Percentiles rank a stretch among this genome's conserved stretches.
Evolutionary conservation across 2,888 invertebrate species (phyloP).

Genomic region (Drosophila setosimentum): DNA sequence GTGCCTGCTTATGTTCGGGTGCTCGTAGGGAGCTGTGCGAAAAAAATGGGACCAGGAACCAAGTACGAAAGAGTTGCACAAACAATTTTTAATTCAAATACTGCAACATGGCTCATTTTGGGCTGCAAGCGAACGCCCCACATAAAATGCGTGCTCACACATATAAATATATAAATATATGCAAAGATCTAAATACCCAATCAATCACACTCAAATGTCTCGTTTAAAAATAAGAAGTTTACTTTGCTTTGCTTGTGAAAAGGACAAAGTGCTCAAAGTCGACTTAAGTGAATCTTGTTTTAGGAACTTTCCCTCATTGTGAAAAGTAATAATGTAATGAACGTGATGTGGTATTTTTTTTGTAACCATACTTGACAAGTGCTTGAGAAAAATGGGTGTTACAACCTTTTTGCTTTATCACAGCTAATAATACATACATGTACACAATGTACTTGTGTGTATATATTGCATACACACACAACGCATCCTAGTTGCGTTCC

Average conservation of each 20-base stretch:
- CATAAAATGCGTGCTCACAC: constrained; percentile 52
- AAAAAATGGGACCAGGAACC: constrained; percentile 52
- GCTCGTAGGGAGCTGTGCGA: constrained; percentile 8
- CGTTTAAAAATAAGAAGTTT: constrained; percentile 39
- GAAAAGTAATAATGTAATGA: too few relatives aligned
- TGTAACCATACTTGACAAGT: neutral
- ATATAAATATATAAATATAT: neutral
- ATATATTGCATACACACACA: constrained; percentile 1
- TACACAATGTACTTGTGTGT: neutral
- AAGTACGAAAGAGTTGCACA: constrained; percentile 44
- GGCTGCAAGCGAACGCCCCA: constrained; percentile 46
- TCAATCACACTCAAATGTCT: constrained; percentile 21
- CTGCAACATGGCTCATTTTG: constrained; percentile 49
- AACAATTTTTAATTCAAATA: constrained; percentile 63
- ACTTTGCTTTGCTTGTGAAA: constrained; percentile 13
- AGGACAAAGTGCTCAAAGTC: constrained; percentile 5
- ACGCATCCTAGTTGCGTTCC: constrained; percentile 13
- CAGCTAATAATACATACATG: neutral
- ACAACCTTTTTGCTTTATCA: neutral
- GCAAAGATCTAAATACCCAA: neutral
- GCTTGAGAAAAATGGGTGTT: neutral
- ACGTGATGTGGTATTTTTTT: neutral
- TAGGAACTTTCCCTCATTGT: neutral
- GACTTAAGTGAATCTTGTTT: neutral
- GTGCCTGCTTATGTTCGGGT: constrained; percentile 3